Evolutionary conservation across 2,888 invertebrate species (phyloP), one percentile per base, ranked within the genome.

Genomic region (Dermolepida albohirtum): DNA sequence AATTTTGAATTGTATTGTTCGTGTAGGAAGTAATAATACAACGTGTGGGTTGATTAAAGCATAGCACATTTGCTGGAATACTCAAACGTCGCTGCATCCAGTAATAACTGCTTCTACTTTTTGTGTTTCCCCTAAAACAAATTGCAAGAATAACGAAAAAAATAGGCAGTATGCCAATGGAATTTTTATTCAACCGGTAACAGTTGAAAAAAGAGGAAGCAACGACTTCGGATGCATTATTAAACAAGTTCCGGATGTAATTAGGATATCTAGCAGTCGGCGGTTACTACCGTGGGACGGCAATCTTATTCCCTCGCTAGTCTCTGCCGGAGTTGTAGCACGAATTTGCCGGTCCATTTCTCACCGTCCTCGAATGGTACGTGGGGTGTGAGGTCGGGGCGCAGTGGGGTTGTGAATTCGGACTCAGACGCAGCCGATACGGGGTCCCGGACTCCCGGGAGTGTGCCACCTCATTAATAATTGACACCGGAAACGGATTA

Each of bases 341-440:
- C 74, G 77, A 78, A 79, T 79, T 80, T 79, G 76, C 77, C 75
- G 77, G 77, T 74, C 75, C 78, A 79, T 80, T 80, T 79, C 79
- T 78, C 79, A 78, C 74, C 74, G 75, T 57, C 57, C 57, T 44
- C 57, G 12, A 44, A 43, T 17, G 27, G 57, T 44, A 44, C 57
- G 27, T 41, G 43, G 57, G 44, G 43, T 2, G 12, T 41, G n/a
- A 14, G 10, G 7, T 14, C 12, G 39, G 14, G 27, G 54, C 12
- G 27, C 39, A 22, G 59, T 40, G 17, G 40, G 54, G 40, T 16
- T 39, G 54, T 40, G 59, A 59, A 59, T 44, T 59, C 59, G 44
- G 59, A 44, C 59, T 59, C 44, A 59, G 47, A 44, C 59, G 44
- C 44, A 44, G 44, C 59, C 59, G 59, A 59, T 59, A 44, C 59